Conservation (phyloP, 2,888 invertebrate genomes). For the Leucozona laternaria region DNA sequence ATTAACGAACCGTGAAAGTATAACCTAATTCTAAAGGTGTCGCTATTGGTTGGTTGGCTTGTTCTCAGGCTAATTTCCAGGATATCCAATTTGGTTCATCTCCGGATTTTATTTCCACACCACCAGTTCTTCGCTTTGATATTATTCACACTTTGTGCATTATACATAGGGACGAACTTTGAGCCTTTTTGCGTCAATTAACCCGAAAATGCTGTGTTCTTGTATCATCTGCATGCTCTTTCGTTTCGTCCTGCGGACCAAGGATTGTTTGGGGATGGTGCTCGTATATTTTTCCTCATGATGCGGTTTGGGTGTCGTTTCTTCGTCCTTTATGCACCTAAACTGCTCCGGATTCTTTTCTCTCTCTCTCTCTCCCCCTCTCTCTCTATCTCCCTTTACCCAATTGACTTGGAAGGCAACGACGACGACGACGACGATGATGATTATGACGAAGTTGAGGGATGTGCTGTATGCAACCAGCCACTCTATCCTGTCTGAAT, state of each 20-base stretch:
- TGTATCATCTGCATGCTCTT: neutral
- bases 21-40: conserved; percentile 59
- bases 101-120: conserved; percentile 24
- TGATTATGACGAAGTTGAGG: conserved; percentile 32
- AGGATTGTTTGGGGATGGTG: neutral
- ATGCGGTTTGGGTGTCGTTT: neutral
- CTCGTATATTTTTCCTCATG: conserved; percentile 2
- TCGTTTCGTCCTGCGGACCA: neutral
- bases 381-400: neutral
- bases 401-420: neutral
- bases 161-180: conserved; percentile 67
- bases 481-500: conserved; percentile 69
- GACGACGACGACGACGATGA: conserved; percentile 17
- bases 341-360: neutral
- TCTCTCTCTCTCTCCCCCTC: neutral
- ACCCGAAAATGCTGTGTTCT: conserved; percentile 59
- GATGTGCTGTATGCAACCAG: conserved; percentile 49
- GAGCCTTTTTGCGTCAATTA: conserved; percentile 75
- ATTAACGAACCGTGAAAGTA: conserved; percentile 69
- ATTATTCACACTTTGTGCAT: conserved; percentile 64
- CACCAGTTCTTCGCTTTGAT: conserved; percentile 26
- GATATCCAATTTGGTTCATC: conserved; percentile 41
- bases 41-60: conserved; percentile 4
- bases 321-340: conserved; percentile 61
- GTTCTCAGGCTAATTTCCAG: conserved; percentile 37